These are phyloP conservation scores for Perca schrenkii DNA, from an alignment of 2,113 vertebrate genomes.

Conservation along the genomic window DNA sequence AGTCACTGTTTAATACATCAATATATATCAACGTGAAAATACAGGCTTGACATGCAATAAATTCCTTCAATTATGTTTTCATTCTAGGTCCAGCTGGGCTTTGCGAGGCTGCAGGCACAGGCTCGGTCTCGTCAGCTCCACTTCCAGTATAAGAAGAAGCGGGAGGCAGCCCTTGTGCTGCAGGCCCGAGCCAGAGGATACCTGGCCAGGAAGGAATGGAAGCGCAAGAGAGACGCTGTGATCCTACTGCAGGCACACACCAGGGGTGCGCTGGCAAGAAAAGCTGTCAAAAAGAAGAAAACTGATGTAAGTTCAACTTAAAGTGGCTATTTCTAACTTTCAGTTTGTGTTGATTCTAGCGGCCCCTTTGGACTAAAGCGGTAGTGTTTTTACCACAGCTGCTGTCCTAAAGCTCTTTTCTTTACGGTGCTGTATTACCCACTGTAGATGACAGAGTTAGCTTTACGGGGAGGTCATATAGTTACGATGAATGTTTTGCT, in stretches of 20 bases:
- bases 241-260: constrained; percentile 89
- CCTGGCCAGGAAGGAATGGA: constrained; percentile 84
- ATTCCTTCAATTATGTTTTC: not conserved
- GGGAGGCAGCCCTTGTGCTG: constrained; percentile 76
- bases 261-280: constrained; percentile 88
- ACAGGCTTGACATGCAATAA: not conserved
- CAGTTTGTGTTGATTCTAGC: no score
- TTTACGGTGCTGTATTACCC: no score
- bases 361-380: no score
- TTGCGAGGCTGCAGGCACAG: constrained; percentile 91
- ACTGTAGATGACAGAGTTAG: no score
- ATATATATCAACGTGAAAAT: not conserved
- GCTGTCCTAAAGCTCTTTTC: no score
- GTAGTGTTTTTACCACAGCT: no score
- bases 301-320: constrained; percentile 77
- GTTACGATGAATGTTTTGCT: no score
- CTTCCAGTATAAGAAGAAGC: constrained; percentile 82
- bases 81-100: constrained; percentile 89
- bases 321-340: not conserved
- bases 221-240: constrained; percentile 83
- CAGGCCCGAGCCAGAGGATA: constrained; percentile 88
- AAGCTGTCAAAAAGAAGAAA: constrained; percentile 75
- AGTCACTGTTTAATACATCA: constrained; percentile 43
- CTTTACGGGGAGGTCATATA: no score
- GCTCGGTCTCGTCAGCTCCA: constrained; percentile 84